Evolutionary conservation across 1,140 invertebrate genomes (phyloP), one percentile per base, ranked within the genome.

Genomic region (Diorhabda sublineata): DNA sequence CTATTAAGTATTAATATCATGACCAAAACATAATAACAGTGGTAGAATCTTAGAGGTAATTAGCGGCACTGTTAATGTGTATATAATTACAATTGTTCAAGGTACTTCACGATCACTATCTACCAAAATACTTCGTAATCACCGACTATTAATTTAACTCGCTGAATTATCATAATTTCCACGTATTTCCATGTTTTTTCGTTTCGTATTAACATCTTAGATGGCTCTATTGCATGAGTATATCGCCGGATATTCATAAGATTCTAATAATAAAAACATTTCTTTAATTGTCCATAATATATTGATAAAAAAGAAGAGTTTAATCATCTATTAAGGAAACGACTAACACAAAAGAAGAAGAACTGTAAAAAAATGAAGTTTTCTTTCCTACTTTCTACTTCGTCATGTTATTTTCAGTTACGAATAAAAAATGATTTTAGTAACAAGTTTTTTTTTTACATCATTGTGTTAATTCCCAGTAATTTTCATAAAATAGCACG

Each of bases 1-100:
- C 75, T 70, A 74, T 76, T 78, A 77, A 73, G 76, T 77, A 78
- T 78, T 78, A 77, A 77, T 78, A 76, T 75, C 71, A 73, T 72
- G 72, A 74, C 66, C 77, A 77, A 75, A 74, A 68, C 69, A 65
- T 77, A 77, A 76, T 77, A 72, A 73, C 71, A 74, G 73, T 74
- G 76, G 66, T 58, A 67, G 64, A 72, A 70, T 73, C 57, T 68
- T 69, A 74, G 70, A 74, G 74, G 71, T 75, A 78, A 78, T 78
- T 78, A 78, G 70, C 68, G 64, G 70, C 64, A 59, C 66, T 71
- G 77, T 76, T 78, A 78, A 78, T 78, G 77, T 77, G 76, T 77
- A 78, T 77, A 78, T 78, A 78, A 78, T 78, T 77, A 78, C 76
- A 52, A n/a, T 63, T 63, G 66, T 71, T 71, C 69, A 76, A 75